Evolutionary conservation across 2,888 invertebrate genomes (phyloP).

Genomic region (Eupelmus urozonus): DNA sequence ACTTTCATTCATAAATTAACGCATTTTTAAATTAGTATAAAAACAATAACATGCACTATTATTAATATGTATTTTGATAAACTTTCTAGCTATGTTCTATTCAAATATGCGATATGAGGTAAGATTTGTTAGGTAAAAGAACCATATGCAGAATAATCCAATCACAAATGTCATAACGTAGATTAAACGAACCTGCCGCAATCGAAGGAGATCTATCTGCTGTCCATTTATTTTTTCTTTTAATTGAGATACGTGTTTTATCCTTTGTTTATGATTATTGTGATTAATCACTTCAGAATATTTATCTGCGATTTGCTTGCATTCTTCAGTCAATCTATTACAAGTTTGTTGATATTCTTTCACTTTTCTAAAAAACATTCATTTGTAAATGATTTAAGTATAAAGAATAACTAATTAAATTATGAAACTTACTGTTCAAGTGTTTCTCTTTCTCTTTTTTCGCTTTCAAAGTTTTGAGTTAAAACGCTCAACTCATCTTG

Average conservation of each 20-base stretch:
- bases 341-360: constrained; percentile 64
- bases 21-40: not conserved
- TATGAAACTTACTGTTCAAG: constrained; percentile 64
- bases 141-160: constrained; percentile 65
- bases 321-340: constrained; percentile 78
- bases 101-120: constrained; percentile 19
- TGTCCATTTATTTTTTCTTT: constrained; percentile 75
- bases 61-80: not conserved
- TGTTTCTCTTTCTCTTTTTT: constrained; percentile 62
- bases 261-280: constrained; percentile 83
- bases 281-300: constrained; percentile 82
- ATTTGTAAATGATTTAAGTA: not conserved
- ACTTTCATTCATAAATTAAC: constrained; percentile 20
- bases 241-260: constrained; percentile 79
- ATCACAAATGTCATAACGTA: constrained; percentile 63
- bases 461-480: constrained; percentile 61
- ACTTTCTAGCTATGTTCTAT: constrained; percentile 13
- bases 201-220: constrained; percentile 72
- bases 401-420: constrained; percentile 2
- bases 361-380: constrained; percentile 64
- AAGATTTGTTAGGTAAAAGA: constrained; percentile 6
- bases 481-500: constrained; percentile 59
- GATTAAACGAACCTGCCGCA: constrained; percentile 76
- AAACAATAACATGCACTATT: constrained; percentile 37
- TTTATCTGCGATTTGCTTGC: constrained; percentile 79